Evolutionary conservation across 2,888 invertebrate genomes (phyloP).

Genomic region (Drosophila diplacantha): DNA sequence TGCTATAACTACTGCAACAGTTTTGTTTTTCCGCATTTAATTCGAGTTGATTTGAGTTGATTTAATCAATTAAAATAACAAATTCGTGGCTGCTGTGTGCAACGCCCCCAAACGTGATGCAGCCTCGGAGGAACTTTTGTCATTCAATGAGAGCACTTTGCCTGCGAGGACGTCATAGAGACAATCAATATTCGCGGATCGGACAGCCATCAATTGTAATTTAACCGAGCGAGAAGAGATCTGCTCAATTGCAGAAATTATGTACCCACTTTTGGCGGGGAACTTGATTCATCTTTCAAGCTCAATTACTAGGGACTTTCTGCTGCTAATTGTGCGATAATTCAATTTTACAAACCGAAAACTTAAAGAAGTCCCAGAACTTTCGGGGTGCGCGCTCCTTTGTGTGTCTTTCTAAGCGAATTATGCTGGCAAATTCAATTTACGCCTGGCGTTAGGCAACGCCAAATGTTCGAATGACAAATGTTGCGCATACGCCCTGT

Average conservation of each 20-base stretch:
- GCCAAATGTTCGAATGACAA: conserved; percentile 31
- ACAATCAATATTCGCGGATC: conserved; percentile 29
- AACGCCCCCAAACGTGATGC: conserved; percentile 31
- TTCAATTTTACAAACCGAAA: conserved; percentile 27
- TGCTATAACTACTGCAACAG: conserved; percentile 10
- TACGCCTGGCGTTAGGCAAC: conserved; percentile 40
- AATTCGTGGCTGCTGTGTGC: conserved; percentile 13
- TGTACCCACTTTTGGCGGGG: conserved; percentile 9
- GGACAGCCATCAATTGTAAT: conserved; percentile 31
- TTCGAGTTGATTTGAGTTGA: conserved; percentile 30
- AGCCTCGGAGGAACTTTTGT: conserved; percentile 11
- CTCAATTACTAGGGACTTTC: conserved; percentile 20
- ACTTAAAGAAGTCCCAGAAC: conserved; percentile 22
- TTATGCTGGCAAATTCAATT: conserved; percentile 33
- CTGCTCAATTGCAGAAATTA: conserved; percentile 15
- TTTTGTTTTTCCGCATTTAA: conserved; percentile 24
- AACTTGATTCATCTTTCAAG: conserved; percentile 23
- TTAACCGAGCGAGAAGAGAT: background rate
- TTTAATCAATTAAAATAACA: conserved; percentile 38
- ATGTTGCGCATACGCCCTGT: conserved; percentile 40
- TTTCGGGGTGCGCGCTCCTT: background rate
- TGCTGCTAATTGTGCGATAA: conserved; percentile 22
- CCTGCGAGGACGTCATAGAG: conserved; percentile 21
- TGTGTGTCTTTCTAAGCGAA: conserved; percentile 22
- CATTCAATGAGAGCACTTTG: conserved; percentile 21